Conservation (phyloP, 2,113 vertebrate species). For the Boulengeromyrus knoepffleri region DNA sequence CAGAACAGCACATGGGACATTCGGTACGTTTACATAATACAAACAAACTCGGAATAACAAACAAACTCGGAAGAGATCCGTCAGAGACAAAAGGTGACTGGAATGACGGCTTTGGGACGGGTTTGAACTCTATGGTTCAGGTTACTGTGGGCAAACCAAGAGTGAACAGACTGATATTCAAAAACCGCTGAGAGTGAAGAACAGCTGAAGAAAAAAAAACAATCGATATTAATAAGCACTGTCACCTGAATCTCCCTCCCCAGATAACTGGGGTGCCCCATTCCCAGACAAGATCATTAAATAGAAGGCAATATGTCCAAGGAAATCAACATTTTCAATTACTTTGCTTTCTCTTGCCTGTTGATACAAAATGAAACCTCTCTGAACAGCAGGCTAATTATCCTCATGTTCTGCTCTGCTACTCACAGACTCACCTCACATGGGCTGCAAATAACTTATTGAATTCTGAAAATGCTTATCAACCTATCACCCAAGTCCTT, state of each 20-base stretch:
- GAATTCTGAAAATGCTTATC: background rate
- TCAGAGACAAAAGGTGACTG: background rate
- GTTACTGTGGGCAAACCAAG: background rate
- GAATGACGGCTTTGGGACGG: background rate
- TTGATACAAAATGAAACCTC: slow-evolving; percentile 7
- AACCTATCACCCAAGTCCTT: slow-evolving; percentile 13
- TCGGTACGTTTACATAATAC: background rate
- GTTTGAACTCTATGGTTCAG: background rate
- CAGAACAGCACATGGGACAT: background rate
- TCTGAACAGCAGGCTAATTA: slow-evolving; percentile 8
- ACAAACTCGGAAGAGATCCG: background rate
- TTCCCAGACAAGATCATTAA: slow-evolving; percentile 15
- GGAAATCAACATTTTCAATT: slow-evolving; percentile 11
- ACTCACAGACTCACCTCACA: background rate
- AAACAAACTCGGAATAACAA: background rate
- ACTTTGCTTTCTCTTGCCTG: background rate
- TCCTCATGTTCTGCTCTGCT: background rate
- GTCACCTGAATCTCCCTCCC: background rate
- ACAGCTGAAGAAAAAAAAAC: background rate
- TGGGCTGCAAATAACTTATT: background rate
- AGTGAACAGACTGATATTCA: background rate
- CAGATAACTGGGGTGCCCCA: background rate
- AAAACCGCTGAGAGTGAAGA: background rate
- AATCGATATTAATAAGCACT: background rate
- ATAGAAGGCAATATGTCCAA: slow-evolving; percentile 3